Evolutionary conservation across 2,797 vertebrate genomes (phyloP).

Genomic region (Phylloscopus collybita): DNA sequence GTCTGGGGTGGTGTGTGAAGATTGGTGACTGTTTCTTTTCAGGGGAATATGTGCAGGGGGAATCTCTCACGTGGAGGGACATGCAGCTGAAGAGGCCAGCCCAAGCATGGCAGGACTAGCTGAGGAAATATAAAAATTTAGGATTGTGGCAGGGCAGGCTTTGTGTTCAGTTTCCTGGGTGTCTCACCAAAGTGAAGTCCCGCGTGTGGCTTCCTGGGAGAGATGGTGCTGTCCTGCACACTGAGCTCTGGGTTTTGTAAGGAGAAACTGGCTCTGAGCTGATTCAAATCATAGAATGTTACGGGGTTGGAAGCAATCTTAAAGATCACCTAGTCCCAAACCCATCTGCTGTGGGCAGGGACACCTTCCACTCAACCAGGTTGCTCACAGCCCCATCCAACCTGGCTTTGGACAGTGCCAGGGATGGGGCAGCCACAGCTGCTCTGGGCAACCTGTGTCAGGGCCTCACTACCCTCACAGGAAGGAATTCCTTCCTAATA

Average conservation of each 20-base stretch:
- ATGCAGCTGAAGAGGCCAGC: neutral
- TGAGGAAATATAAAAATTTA: neutral
- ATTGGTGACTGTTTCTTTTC: neutral
- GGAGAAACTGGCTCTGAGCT: neutral
- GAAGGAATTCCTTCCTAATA: neutral
- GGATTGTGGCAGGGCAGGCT: neutral
- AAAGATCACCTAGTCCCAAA: neutral
- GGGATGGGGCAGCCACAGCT: too few species aligned
- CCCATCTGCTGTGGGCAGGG: neutral
- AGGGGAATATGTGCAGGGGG: neutral
- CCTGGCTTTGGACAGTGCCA: neutral
- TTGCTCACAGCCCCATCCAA: neutral
- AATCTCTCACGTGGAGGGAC: neutral
- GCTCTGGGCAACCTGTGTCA: neutral
- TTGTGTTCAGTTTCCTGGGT: neutral
- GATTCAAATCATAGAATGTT: neutral
- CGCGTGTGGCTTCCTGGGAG: accelerated
- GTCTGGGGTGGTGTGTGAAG: neutral
- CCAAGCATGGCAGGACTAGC: neutral
- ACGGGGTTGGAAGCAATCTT: neutral
- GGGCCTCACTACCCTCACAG: neutral
- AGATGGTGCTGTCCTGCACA: neutral
- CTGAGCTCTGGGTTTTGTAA: neutral
- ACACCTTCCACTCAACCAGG: accelerated
- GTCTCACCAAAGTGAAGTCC: neutral